These are phyloP conservation scores for Thysanoteuthis rhombus DNA, from an alignment of 2,888 invertebrate genomes.

Conservation along the genomic window DNA sequence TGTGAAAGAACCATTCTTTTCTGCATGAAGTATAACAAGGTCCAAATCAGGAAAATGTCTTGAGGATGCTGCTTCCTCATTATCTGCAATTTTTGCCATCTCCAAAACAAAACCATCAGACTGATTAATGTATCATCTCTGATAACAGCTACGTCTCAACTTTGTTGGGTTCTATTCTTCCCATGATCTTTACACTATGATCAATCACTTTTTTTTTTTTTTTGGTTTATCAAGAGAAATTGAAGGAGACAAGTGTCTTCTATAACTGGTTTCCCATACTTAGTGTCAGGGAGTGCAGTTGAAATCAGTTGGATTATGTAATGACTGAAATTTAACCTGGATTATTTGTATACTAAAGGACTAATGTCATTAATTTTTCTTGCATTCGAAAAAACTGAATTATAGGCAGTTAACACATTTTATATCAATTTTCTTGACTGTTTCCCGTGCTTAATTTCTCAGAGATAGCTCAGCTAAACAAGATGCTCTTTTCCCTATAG, in stretches of 20 bases:
- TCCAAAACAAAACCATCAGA: conserved; percentile 12
- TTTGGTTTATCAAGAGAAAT: neutral
- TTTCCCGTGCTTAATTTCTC: too few species aligned
- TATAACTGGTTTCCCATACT: neutral
- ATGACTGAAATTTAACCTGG: too few species aligned
- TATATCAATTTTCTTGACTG: too few species aligned
- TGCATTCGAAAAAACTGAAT: too few species aligned
- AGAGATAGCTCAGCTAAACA: too few species aligned
- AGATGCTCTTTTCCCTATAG: too few species aligned
- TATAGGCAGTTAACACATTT: too few species aligned
- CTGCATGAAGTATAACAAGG: neutral
- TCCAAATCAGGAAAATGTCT: conserved; percentile 12
- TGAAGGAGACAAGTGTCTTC: neutral
- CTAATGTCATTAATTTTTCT: too few species aligned
- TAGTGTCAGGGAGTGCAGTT: neutral
- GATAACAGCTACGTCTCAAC: neutral
- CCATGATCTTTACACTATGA: neutral
- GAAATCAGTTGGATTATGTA: neutral
- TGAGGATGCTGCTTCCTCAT: neutral
- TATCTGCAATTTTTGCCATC: neutral
- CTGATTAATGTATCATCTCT: neutral
- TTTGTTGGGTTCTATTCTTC: neutral
- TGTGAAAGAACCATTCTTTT: neutral
- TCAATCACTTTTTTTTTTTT: neutral
- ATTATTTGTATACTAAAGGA: too few species aligned